Percentiles rank a stretch among this genome's conserved stretches.
Evolutionary conservation across 2,888 invertebrate species (phyloP).

Genomic region (Dexiosoma caninum): DNA sequence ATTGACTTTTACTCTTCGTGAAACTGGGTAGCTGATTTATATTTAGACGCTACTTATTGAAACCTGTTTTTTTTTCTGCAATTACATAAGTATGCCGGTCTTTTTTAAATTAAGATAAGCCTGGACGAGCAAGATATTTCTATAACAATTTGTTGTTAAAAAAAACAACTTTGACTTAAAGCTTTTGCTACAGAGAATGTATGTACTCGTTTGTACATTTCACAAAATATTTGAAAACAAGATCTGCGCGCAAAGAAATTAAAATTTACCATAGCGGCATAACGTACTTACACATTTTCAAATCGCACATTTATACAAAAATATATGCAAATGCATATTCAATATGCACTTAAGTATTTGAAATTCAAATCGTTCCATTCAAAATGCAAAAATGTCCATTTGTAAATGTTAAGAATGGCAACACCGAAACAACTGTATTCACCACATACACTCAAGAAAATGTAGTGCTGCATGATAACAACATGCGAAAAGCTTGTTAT

Average conservation of each 20-base stretch:
- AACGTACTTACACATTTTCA: neutral
- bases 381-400: no score
- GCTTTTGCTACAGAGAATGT: neutral
- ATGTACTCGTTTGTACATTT: neutral
- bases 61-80: conserved; percentile 16
- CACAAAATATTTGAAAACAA: neutral
- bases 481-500: no score
- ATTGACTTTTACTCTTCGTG: no score
- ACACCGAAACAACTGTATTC: neutral
- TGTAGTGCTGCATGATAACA: neutral
- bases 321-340: neutral
- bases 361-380: no score
- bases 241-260: neutral
- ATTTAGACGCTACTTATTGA: neutral
- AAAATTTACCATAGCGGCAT: neutral
- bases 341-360: neutral
- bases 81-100: conserved; percentile 40
- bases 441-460: neutral
- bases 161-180: neutral
- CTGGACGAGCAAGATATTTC: neutral
- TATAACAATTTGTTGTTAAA: neutral
- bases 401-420: neutral
- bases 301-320: neutral
- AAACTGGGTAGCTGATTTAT: no score
- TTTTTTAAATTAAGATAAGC: neutral